These are phyloP conservation scores for Corvus cornix DNA, from an alignment of 2,113 vertebrate genomes.

Conservation along the genomic window DNA sequence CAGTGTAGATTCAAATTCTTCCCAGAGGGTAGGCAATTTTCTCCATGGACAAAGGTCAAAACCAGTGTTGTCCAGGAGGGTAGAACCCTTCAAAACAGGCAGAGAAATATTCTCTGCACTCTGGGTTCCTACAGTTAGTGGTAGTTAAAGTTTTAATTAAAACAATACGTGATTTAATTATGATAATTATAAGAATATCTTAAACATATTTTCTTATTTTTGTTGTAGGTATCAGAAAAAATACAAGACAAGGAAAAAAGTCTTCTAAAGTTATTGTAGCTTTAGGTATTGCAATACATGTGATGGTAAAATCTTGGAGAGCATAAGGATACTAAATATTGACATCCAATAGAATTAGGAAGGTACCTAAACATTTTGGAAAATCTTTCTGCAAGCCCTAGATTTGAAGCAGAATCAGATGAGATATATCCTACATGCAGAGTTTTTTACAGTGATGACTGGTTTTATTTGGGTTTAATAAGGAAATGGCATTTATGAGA, in stretches of 20 bases:
- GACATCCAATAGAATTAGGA: not conserved
- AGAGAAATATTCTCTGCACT: no score
- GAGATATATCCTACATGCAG: not conserved
- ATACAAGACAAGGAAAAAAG: not conserved
- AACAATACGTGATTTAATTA: not conserved
- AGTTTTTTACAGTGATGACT: not conserved
- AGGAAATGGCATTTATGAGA: slow-evolving; percentile 21
- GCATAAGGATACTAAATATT: not conserved
- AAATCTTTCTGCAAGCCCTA: not conserved
- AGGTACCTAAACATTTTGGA: not conserved
- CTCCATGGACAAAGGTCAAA: no score
- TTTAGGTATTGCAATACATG: not conserved
- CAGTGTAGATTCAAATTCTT: no score
- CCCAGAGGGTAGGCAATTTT: no score
- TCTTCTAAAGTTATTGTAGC: not conserved
- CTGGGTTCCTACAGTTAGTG: not conserved
- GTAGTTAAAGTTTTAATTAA: not conserved
- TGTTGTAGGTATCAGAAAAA: not conserved
- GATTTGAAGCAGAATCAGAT: not conserved
- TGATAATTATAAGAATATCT: not conserved
- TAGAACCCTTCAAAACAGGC: no score
- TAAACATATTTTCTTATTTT: not conserved
- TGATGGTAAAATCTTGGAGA: not conserved
- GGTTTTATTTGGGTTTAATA: slow-evolving; percentile 18
- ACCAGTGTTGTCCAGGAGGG: no score